Conservation (phyloP, 2,888 invertebrate species). For the Bruchidius siliquastri region DNA sequence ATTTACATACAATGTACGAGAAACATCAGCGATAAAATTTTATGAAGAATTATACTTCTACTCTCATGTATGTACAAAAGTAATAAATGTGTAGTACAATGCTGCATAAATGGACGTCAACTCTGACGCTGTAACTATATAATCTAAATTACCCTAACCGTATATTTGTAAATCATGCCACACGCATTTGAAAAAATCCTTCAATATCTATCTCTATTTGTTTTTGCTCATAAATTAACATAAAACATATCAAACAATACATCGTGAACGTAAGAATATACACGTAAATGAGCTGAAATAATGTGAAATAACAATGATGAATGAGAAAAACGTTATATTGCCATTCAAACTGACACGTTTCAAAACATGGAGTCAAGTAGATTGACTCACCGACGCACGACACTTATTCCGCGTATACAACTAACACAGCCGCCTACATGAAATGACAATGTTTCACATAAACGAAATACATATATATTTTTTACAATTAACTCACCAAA, state of each 20-base stretch:
- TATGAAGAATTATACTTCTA: neutral
- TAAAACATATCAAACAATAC: neutral
- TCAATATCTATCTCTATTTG: neutral
- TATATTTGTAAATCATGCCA: neutral
- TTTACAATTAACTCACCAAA: too few relatives aligned
- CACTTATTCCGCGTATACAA: too few relatives aligned
- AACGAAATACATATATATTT: too few relatives aligned
- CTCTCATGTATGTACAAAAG: neutral
- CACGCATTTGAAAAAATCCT: neutral
- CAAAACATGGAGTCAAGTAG: too few relatives aligned
- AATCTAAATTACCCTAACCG: neutral
- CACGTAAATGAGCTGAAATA: too few relatives aligned
- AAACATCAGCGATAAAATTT: neutral
- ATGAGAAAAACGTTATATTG: too few relatives aligned
- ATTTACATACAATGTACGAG: neutral
- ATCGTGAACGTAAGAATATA: neutral
- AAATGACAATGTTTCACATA: too few relatives aligned
- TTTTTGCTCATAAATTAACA: neutral
- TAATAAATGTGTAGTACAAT: neutral
- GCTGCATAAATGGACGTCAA: neutral
- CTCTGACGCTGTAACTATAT: neutral
- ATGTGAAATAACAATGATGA: too few relatives aligned
- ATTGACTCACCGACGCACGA: too few relatives aligned
- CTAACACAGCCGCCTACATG: too few relatives aligned
- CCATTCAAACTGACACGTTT: too few relatives aligned